Evolutionary conservation across 2,113 vertebrate species (phyloP).

Genomic region (Erpornis zantholeuca): DNA sequence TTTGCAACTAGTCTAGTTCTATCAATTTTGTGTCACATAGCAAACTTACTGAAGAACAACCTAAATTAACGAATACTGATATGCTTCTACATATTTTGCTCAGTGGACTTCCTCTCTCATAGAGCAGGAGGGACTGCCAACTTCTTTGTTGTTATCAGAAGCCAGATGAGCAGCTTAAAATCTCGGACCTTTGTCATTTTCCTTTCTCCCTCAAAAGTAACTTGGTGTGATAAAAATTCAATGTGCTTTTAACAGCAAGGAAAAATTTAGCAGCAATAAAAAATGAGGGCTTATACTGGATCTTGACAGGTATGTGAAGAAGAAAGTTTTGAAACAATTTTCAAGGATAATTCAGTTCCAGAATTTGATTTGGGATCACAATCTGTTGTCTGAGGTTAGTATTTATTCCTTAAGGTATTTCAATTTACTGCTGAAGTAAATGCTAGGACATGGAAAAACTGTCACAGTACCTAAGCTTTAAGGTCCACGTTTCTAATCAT

Average conservation of each 20-base stretch:
- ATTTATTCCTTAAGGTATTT: conserved; percentile 13
- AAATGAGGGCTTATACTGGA: not conserved
- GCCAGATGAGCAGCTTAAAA: not conserved
- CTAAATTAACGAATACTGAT: not conserved
- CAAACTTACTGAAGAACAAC: not conserved
- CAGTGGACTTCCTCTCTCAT: not conserved
- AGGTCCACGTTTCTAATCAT: not conserved
- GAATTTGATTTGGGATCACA: not conserved
- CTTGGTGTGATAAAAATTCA: not conserved
- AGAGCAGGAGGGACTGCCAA: not conserved
- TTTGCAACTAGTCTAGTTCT: not conserved
- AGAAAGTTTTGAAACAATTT: conserved; percentile 5
- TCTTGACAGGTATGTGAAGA: not conserved
- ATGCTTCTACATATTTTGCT: not conserved
- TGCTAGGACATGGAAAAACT: not conserved
- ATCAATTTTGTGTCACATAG: not conserved
- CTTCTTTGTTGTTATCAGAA: not conserved
- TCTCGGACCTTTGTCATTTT: not conserved
- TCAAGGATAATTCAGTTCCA: not conserved
- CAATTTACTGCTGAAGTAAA: not conserved
- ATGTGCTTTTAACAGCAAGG: not conserved
- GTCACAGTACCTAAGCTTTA: not conserved
- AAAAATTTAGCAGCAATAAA: not conserved
- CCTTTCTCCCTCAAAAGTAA: not conserved
- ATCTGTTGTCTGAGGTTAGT: not conserved